Conservation (phyloP, 2,888 invertebrate species). For the Zaprionus bogoriensis region DNA sequence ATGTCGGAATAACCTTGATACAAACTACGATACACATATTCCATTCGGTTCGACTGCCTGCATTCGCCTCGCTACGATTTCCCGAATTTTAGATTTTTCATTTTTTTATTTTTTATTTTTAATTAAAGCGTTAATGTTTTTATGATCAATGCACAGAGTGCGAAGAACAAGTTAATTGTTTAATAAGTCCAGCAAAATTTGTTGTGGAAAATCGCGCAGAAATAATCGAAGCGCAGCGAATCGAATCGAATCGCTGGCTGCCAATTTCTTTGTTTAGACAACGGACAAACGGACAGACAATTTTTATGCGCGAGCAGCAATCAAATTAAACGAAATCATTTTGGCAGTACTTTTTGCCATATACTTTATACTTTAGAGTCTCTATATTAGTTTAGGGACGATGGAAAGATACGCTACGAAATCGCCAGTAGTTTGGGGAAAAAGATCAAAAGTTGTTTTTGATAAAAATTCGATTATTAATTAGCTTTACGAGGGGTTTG, state of each 20-base stretch:
- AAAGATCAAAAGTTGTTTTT: not conserved
- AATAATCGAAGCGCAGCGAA: not conserved
- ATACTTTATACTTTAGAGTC: not conserved
- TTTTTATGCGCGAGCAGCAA: conserved; percentile 17
- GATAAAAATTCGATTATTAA: not conserved
- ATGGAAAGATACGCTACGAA: not conserved
- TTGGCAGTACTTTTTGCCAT: not conserved
- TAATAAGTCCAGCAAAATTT: conserved; percentile 43
- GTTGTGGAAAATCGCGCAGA: conserved; percentile 9
- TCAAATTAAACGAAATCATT: conserved; percentile 10
- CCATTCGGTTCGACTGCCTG: no score
- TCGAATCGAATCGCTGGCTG: not conserved
- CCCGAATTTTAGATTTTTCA: no score
- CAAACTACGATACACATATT: conserved; percentile 12
- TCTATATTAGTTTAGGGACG: not conserved
- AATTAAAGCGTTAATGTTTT: conserved; percentile 55
- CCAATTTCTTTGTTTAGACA: conserved; percentile 15
- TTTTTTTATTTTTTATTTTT: conserved; percentile 28
- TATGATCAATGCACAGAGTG: conserved; percentile 66
- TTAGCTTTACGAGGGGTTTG: not conserved
- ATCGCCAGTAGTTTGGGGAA: not conserved
- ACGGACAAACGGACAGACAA: not conserved
- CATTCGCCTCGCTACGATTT: not conserved
- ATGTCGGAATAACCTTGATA: conserved; percentile 37
- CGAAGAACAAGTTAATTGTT: conserved; percentile 64